A percentile compares a stretch with the other conserved stretches of the same genome.
Conservation (phyloP, 1,140 invertebrate species). For the Drosophila mauritiana region DNA sequence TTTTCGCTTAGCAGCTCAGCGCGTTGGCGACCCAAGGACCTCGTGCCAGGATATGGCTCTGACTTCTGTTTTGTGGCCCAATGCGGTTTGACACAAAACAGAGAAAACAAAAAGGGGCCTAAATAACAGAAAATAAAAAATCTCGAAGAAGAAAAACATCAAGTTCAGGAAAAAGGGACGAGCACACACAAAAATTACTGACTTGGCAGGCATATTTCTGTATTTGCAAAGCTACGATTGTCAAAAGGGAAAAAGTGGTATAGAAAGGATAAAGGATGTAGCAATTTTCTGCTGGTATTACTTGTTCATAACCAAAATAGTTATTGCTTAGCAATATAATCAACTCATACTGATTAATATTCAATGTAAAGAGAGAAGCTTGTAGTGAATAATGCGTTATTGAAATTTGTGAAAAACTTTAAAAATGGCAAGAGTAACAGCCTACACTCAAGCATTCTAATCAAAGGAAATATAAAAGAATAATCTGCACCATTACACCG, state of each 20-base stretch:
- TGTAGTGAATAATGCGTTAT: too few relatives aligned
- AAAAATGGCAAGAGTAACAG: background rate
- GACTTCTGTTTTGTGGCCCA: constrained; percentile 51
- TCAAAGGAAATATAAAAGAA: constrained; percentile 2
- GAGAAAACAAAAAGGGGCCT: constrained; percentile 30
- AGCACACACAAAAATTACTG: constrained; percentile 11
- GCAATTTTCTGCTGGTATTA: too few relatives aligned
- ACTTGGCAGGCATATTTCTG: constrained; percentile 43
- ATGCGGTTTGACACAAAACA: constrained; percentile 71
- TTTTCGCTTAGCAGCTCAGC: constrained; percentile 75
- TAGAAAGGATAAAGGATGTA: background rate
- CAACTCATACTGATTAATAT: too few relatives aligned
- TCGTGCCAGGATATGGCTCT: constrained; percentile 40
- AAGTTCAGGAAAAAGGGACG: background rate
- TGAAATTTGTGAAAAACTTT: too few relatives aligned
- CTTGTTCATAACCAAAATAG: too few relatives aligned
- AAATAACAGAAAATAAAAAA: constrained; percentile 13
- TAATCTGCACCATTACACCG: constrained; percentile 18
- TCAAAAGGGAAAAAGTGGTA: constrained; percentile 1
- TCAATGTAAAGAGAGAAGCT: too few relatives aligned
- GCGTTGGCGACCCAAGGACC: constrained; percentile 38
- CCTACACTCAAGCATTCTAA: background rate
- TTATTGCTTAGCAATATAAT: too few relatives aligned
- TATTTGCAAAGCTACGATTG: constrained; percentile 22
- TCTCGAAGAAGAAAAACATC: constrained; percentile 15